Conservation (phyloP, 2,113 vertebrate species). For the Sander lucioperca region DNA sequence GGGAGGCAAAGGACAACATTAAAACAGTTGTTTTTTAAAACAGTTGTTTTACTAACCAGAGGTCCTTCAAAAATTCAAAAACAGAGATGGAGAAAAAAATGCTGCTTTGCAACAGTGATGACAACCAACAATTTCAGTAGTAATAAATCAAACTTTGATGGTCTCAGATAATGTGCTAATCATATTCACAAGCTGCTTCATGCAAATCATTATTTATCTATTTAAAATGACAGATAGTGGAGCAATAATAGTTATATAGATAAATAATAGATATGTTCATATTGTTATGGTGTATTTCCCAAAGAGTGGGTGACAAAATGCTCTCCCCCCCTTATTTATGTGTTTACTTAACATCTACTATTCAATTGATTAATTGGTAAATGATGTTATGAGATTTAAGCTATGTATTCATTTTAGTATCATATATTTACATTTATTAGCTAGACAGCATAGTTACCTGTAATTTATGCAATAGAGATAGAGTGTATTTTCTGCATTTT, state of each 20-base stretch:
- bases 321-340: neutral
- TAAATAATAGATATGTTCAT: neutral
- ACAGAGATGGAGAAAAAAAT: neutral
- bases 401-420: too few relatives aligned
- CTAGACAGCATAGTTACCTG: neutral
- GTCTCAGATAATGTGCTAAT: slow-evolving; percentile 2
- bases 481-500: neutral
- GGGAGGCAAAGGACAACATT: neutral
- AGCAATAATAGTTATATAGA: neutral
- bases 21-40: too few relatives aligned
- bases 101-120: neutral
- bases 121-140: neutral
- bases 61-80: neutral
- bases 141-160: neutral
- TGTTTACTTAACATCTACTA: neutral
- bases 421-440: neutral
- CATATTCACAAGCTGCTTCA: slow-evolving; percentile 19
- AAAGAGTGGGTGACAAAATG: neutral
- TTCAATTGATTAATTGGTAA: neutral
- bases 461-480: neutral
- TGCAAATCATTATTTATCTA: slow-evolving; percentile 4
- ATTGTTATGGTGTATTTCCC: neutral
- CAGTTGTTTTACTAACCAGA: neutral
- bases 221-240: slow-evolving; percentile 6
- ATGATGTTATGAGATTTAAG: neutral